These are phyloP conservation scores for Crenichthys baileyi DNA, from an alignment of 2,797 vertebrate species.

Conservation along the genomic window DNA sequence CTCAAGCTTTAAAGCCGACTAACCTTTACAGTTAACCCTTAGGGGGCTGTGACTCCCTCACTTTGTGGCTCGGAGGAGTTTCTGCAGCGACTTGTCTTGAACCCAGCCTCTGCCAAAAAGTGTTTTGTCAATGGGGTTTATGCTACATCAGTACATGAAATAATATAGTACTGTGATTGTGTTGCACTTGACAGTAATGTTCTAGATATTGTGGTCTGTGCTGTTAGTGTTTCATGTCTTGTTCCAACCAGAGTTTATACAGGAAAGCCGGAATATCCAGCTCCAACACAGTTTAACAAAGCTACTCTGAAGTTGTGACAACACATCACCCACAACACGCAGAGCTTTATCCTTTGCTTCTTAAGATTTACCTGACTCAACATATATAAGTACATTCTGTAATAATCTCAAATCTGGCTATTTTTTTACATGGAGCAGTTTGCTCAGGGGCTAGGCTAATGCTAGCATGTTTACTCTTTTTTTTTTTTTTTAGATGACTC, in stretches of 20 bases:
- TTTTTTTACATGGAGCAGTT: too few species aligned
- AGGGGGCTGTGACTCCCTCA: background rate
- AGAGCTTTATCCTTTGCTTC: too few species aligned
- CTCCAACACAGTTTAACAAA: too few species aligned
- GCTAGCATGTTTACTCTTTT: too few species aligned
- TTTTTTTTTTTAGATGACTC: too few species aligned
- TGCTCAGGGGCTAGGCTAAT: too few species aligned
- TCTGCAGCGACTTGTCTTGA: background rate
- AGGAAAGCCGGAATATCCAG: too few species aligned
- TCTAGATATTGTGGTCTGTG: background rate
- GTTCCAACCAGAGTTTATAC: background rate
- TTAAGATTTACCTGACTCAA: too few species aligned
- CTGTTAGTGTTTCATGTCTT: background rate
- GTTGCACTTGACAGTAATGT: background rate
- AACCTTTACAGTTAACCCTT: background rate
- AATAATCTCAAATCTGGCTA: too few species aligned
- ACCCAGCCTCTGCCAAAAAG: background rate
- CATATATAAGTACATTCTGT: too few species aligned
- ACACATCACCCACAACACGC: too few species aligned
- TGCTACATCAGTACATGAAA: background rate
- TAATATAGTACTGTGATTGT: background rate
- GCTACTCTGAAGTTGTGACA: too few species aligned
- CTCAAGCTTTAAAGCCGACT: background rate
- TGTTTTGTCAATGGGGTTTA: background rate
- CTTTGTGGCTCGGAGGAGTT: background rate